Base-by-base conservation (phyloP, 2,113 vertebrate genomes). In the Channa argus region DNA sequence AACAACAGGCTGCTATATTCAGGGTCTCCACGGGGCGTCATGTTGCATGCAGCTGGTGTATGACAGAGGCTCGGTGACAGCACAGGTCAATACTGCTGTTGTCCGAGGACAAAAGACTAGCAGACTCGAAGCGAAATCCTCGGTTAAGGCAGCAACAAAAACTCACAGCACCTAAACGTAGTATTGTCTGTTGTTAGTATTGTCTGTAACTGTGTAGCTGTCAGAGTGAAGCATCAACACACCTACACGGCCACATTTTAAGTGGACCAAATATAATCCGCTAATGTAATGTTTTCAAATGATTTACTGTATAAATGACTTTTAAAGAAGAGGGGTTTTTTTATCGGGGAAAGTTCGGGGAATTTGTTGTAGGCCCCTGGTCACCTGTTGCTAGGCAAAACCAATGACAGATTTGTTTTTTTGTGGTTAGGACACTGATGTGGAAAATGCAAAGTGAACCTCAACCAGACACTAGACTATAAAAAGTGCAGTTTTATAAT, bases 371-470 rank as follows among this genome's bases (percentile, higher is more conserved):
- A 36, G 6, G 3, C 9, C 50, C 10, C 34, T 34, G 51, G 70
- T 88, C 84, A 88, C 47, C 15, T 86, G 87, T 92, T 86, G 66
- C 78, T 44, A 70, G 86, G 88, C 62, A 87, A 47, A 79, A 45
- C 9, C 39, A 33, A 9, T 7, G 41, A 41, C 5, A 10, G 9
- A 36, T 58, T 79, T 58, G 12, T 59, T 47, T 59, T 47, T 71
- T 41, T 71, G 56, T 55, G 41, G 24, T 44, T 54, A 5, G 45
- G 53, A 62, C 5, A 44, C 39, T 65, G 24, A 44, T 70, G 3
- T 54, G 43, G 24, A 50, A 83, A 76, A 38, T 76, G 36, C n/a
- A 58, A 41, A 65, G 55, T 59, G 5, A 71, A 62, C 53, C 38
- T 58, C 39, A 39, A n/a, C 33, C 45, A 80, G 24, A 67, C 51